Conservation (phyloP, 1,140 invertebrate species). For the Trichogramma pretiosum region DNA sequence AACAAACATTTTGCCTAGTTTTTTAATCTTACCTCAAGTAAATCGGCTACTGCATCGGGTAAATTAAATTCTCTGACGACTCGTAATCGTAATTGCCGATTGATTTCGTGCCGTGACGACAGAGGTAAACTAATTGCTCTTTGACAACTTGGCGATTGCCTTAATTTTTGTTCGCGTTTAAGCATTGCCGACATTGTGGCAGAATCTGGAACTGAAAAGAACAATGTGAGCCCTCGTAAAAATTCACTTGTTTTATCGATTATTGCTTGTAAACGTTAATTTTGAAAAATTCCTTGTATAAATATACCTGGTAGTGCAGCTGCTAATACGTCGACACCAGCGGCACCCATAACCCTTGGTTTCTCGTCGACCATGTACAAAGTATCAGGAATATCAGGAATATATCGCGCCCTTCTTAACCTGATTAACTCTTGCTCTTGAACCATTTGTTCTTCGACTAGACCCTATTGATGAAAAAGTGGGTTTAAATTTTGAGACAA, state of each 20-base stretch:
- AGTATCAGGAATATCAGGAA: constrained; percentile 81
- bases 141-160: constrained; percentile 68
- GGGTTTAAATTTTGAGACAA: not conserved
- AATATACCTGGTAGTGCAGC: constrained; percentile 49
- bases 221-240: constrained; percentile 2
- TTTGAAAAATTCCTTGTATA: constrained; percentile 7
- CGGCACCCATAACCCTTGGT: constrained; percentile 50
- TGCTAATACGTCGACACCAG: constrained; percentile 53
- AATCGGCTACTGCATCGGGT: constrained; percentile 81
- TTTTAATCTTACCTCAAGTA: constrained; percentile 64
- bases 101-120: constrained; percentile 67
- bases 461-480: constrained; percentile 43
- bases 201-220: constrained; percentile 58
- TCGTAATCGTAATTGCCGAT: constrained; percentile 69
- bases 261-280: constrained; percentile 3
- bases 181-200: constrained; percentile 73
- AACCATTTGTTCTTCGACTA: constrained; percentile 76
- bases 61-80: constrained; percentile 90
- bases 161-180: constrained; percentile 75
- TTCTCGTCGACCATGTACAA: constrained; percentile 84
- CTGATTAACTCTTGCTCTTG: constrained; percentile 70
- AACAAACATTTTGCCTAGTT: no score
- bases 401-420: constrained; percentile 58
- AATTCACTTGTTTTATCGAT: not conserved
- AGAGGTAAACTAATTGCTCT: constrained; percentile 66